Percentiles rank a stretch among this genome's conserved stretches.
phyloP scores from a whole-genome alignment of 2,113 vertebrate species.

The Saccopteryx leptura region DNA sequence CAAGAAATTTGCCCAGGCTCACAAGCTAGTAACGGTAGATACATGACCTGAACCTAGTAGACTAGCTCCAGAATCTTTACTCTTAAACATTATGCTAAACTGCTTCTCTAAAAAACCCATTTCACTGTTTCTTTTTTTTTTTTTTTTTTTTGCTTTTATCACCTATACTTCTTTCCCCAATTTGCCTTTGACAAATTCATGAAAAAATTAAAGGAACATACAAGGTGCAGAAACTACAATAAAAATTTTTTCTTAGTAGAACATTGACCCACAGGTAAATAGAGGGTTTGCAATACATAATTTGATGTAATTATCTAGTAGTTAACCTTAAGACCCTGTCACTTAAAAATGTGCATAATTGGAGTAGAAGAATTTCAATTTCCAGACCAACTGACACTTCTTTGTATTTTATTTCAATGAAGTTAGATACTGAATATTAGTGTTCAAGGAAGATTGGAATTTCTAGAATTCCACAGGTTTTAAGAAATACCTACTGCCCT shows the following conservation, averaged over 20 bases:
- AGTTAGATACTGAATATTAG: conserved; percentile 21
- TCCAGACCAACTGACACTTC: neutral
- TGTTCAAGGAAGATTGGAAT: conserved; percentile 10
- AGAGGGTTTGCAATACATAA: neutral
- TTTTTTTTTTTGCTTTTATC: conserved; percentile 22
- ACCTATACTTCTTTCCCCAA: neutral
- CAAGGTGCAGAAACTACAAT: neutral
- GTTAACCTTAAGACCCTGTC: neutral
- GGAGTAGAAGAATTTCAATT: neutral
- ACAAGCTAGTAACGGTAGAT: neutral
- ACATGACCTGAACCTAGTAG: neutral
- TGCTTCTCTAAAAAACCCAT: neutral
- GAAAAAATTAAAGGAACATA: neutral
- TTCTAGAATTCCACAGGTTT: conserved; percentile 50
- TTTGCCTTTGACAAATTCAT: neutral
- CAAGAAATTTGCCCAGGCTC: neutral
- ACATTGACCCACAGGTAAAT: conserved; percentile 1
- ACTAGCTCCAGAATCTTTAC: neutral
- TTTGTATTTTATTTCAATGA: conserved; percentile 39
- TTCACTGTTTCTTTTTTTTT: neutral
- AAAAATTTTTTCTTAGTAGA: conserved; percentile 21
- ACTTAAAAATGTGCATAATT: conserved; percentile 1
- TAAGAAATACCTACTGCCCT: neutral
- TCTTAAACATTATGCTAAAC: neutral
- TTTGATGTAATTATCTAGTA: neutral